These are phyloP conservation scores for Anolis apletophallus DNA, from an alignment of 2,797 vertebrate species.

Conservation along the genomic window DNA sequence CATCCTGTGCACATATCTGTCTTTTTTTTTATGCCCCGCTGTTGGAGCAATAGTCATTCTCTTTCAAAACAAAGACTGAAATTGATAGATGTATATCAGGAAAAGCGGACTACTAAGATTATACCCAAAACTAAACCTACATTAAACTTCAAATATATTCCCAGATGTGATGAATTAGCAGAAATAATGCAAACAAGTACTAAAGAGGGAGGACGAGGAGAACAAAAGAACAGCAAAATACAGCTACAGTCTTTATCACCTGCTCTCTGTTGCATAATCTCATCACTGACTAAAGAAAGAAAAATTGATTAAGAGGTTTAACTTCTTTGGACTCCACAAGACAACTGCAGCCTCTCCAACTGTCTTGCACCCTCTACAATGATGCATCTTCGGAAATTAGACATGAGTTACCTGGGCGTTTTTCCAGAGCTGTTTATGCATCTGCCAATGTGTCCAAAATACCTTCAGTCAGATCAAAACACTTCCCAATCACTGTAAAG, in stretches of 20 bases:
- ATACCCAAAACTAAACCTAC: neutral
- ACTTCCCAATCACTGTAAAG: slow-evolving; percentile 95
- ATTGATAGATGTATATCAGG: neutral
- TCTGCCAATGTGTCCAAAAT: slow-evolving; percentile 92
- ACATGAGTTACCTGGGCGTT: slow-evolving; percentile 83
- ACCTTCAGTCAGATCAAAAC: slow-evolving; percentile 90
- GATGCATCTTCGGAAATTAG: slow-evolving; percentile 48
- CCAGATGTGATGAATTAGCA: neutral
- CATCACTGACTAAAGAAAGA: neutral
- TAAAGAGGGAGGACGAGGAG: neutral
- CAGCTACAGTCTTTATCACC: neutral
- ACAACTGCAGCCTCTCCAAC: slow-evolving; percentile 24
- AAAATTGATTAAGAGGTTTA: neutral
- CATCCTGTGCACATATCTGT: neutral
- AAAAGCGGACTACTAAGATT: neutral
- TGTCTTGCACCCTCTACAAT: slow-evolving; percentile 3
- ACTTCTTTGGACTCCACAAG: slow-evolving; percentile 21
- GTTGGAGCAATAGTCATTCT: neutral
- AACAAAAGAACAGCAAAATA: neutral
- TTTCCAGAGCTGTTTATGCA: slow-evolving; percentile 86
- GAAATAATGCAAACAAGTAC: neutral
- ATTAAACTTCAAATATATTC: neutral
- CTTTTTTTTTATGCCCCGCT: neutral
- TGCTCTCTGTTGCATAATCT: neutral
- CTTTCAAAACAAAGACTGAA: neutral